Evolutionary conservation across 2,113 vertebrate species (phyloP).

Genomic region (Aepyceros melampus): DNA sequence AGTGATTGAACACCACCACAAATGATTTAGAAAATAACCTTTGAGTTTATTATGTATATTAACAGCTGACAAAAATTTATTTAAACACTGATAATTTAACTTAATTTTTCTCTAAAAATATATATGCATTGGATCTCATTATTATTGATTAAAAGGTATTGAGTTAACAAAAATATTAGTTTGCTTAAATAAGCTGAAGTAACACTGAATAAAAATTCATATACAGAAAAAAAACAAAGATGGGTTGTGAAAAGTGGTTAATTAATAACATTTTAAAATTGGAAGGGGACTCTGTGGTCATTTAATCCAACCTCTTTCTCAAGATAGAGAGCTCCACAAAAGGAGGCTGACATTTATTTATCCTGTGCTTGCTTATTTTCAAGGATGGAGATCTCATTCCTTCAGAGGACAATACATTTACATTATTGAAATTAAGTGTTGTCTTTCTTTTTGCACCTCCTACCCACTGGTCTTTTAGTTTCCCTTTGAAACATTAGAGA

Average conservation of each 20-base stretch:
- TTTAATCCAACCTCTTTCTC: background rate
- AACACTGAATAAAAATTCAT: background rate
- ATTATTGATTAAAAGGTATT: background rate
- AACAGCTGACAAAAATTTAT: background rate
- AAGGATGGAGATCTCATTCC: background rate
- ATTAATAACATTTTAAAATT: background rate
- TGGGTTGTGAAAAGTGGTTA: background rate
- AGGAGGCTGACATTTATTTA: background rate
- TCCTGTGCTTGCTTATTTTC: background rate
- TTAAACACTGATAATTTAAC: background rate
- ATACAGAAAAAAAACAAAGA: background rate
- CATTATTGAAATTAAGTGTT: background rate
- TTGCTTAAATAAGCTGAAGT: conserved; percentile 7
- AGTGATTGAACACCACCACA: background rate
- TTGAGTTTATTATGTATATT: background rate
- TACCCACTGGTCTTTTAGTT: background rate
- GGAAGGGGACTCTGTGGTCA: background rate
- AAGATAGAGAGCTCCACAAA: background rate
- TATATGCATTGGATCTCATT: background rate
- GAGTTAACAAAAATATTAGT: background rate
- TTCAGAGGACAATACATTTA: background rate
- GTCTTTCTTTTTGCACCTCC: background rate
- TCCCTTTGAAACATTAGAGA: background rate
- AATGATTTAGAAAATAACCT: conserved; percentile 1
- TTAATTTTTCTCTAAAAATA: background rate